Conservation (phyloP, 2,888 invertebrate species). For the Brachylomia viminalis region DNA sequence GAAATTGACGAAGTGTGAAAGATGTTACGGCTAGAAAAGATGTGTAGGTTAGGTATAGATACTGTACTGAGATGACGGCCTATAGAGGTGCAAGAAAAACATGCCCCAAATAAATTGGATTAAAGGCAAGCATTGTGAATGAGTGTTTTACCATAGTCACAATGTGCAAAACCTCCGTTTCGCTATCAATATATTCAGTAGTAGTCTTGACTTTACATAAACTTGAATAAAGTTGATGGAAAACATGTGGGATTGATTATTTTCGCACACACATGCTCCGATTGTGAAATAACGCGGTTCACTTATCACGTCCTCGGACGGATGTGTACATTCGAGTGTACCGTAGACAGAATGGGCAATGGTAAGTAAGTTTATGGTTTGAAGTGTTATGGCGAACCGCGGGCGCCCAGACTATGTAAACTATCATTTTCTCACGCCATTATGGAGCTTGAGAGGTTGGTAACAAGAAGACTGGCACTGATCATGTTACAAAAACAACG, state of each 20-base stretch:
- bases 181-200: background rate
- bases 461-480: conserved; percentile 9
- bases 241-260: conserved; percentile 37
- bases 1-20: conserved; percentile 2
- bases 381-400: conserved; percentile 18
- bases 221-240: conserved; percentile 48
- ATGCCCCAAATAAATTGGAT: background rate
- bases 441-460: background rate
- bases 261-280: conserved; percentile 40
- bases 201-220: conserved; percentile 2
- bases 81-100: background rate
- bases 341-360: background rate
- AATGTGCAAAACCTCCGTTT: background rate
- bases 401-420: conserved; percentile 2
- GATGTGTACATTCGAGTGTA: conserved; percentile 22
- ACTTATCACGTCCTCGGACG: conserved; percentile 36
- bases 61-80: background rate
- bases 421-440: conserved; percentile 1
- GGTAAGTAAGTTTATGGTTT: conserved; percentile 9
- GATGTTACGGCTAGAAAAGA: background rate
- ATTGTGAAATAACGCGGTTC: conserved; percentile 30
- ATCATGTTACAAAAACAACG: background rate
- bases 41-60: too few relatives aligned
- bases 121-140: background rate
- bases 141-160: background rate